phyloP scores from a whole-genome alignment of 1,140 invertebrate species.

The Plutomurus gul region DNA sequence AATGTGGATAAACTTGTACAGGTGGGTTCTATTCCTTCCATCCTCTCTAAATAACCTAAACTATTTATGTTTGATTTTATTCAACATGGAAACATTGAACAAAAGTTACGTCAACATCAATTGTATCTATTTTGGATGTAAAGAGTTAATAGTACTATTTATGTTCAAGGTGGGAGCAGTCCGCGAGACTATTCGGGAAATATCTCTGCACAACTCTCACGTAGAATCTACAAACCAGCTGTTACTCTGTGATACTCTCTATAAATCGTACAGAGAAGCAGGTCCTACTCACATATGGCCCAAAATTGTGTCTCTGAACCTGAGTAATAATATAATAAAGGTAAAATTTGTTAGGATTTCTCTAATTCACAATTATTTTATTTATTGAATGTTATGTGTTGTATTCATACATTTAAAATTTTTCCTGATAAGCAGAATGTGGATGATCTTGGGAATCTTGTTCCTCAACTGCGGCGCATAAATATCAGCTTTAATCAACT shows the following conservation, averaged over 20 bases:
- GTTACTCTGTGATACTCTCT: constrained; percentile 75
- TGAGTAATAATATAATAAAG: constrained; percentile 47
- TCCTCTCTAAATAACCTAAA: background rate
- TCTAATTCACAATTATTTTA: background rate
- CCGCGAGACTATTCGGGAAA: constrained; percentile 67
- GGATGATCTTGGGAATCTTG: constrained; percentile 49
- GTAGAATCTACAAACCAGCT: constrained; percentile 70
- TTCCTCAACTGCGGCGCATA: constrained; percentile 45
- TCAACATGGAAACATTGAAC: no score
- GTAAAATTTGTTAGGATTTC: background rate
- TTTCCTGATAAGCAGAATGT: constrained; percentile 32
- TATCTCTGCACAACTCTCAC: constrained; percentile 67
- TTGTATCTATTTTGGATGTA: background rate
- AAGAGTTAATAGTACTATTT: background rate
- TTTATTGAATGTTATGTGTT: background rate
- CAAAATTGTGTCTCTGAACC: constrained; percentile 32
- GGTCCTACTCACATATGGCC: constrained; percentile 42
- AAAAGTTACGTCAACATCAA: no score
- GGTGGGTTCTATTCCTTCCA: constrained; percentile 1
- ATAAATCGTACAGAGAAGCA: constrained; percentile 55
- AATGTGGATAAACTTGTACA: constrained; percentile 48
- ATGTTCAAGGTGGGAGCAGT: constrained; percentile 38
- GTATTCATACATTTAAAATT: background rate
- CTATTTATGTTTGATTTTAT: no score
- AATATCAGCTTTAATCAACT: constrained; percentile 54